Conservation (phyloP, 2,797 vertebrate genomes). For the Miichthys miiuy region DNA sequence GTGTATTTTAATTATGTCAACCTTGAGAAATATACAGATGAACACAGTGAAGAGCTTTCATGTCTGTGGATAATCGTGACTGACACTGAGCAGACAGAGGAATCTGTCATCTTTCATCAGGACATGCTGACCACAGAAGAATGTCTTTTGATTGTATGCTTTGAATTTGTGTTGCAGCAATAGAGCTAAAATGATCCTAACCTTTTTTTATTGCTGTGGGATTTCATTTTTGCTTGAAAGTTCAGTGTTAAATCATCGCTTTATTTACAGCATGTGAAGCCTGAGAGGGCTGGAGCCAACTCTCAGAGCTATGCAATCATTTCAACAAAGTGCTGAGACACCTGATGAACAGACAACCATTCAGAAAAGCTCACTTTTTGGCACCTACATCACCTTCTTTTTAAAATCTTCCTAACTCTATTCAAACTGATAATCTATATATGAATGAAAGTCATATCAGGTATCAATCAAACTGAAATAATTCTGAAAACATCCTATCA, state of each 20-base stretch:
- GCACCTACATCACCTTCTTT: background rate
- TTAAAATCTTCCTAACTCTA: background rate
- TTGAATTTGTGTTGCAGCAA: conserved; percentile 44
- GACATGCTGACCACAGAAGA: conserved; percentile 19
- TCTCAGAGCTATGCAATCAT: conserved; percentile 75
- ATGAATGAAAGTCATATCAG: conserved; percentile 31
- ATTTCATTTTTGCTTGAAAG: conserved; percentile 34
- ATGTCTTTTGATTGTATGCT: conserved; percentile 27
- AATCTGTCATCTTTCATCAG: conserved; percentile 21
- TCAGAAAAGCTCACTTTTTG: conserved; percentile 5
- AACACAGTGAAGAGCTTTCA: conserved; percentile 21
- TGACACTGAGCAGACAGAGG: conserved; percentile 2
- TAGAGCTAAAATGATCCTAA: conserved; percentile 24
- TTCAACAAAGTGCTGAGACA: conserved; percentile 58
- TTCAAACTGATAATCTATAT: conserved; percentile 30
- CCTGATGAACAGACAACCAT: conserved; percentile 25
- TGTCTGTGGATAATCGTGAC: conserved; percentile 33
- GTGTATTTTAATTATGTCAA: conserved; percentile 17
- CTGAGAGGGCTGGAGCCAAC: conserved; percentile 56
- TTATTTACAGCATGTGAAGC: conserved; percentile 40
- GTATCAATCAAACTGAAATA: conserved; percentile 35
- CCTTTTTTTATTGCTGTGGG: conserved; percentile 20
- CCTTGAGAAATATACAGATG: conserved; percentile 20
- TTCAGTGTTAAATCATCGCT: conserved; percentile 49
- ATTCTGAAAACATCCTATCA: conserved; percentile 4